Percentiles rank a stretch among this genome's conserved stretches.
Evolutionary conservation across 2,113 vertebrate genomes (phyloP).

Genomic region (Corydoras maculifer): DNA sequence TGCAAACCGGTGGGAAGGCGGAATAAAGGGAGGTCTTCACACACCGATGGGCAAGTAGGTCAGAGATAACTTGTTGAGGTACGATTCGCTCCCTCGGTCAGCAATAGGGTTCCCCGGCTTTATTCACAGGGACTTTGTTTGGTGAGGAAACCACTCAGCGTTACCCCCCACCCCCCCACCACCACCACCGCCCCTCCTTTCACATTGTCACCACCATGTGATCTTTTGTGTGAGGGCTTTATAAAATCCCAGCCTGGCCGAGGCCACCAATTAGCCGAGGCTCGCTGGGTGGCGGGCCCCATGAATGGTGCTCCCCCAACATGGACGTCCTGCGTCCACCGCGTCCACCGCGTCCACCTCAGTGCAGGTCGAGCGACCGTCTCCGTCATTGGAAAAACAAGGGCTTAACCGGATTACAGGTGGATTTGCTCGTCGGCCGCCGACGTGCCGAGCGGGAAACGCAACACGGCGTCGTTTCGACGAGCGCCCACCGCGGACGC

Average conservation of each 20-base stretch:
- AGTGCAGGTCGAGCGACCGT: no score
- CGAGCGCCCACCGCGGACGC: no score
- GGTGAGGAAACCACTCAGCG: conserved; percentile 58
- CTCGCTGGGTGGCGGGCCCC: conserved; percentile 63
- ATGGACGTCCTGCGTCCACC: conserved; percentile 11
- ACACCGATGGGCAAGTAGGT: conserved; percentile 67
- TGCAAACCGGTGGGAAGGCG: conserved; percentile 21
- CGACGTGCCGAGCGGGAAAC: neutral
- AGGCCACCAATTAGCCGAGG: conserved; percentile 74
- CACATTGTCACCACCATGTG: conserved; percentile 45
- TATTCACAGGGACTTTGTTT: conserved; percentile 57
- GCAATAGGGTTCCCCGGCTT: conserved; percentile 40
- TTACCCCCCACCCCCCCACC: conserved; percentile 33
- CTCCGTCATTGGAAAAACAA: conserved; percentile 24
- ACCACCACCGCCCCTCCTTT: conserved; percentile 28
- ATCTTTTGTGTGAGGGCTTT: conserved; percentile 59
- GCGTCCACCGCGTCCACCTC: neutral
- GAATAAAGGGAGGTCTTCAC: conserved; percentile 66
- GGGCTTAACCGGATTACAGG: conserved; percentile 11
- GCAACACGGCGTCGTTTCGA: no score
- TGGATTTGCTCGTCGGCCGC: conserved; percentile 24
- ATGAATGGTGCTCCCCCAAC: conserved; percentile 55
- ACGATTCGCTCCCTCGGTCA: conserved; percentile 47
- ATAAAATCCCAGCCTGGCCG: conserved; percentile 57
- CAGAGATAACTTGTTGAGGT: conserved; percentile 64